Evolutionary conservation across 2,797 vertebrate genomes (phyloP), one percentile per base, ranked within the genome.

Genomic region (Nothura maculosa): DNA sequence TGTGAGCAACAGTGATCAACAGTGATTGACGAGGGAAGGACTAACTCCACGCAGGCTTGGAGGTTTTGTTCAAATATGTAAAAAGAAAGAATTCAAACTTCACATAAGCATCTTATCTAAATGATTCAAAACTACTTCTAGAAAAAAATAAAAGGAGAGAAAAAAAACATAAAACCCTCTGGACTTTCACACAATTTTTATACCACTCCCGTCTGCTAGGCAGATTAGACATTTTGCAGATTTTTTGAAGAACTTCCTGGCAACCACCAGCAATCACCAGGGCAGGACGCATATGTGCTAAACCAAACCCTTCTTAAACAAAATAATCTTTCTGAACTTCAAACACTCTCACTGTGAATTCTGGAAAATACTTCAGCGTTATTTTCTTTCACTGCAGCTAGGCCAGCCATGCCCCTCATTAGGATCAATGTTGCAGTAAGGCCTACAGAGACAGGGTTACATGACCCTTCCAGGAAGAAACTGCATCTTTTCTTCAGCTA

Each of bases 231-330:
- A 86, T 92, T 94, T 92, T 96, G 80, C 93, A 96, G 92, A 96
- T 96, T 96, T 95, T 89, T 95, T 86, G 87, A 70, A 95, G 77
- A 95, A 95, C 89, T 90, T 96, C 93, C 95, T 96, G 93, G 92
- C 94, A 96, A 91, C 85, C 87, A 93, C 85, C 69, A 95, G 90
- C 91, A 92, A 91, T 93, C 95, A 92, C 85, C 90, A 96, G 96
- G 89, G 90, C 94, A 95, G 67, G 89, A 96, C 93, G 74, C 93
- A 94, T 88, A 92, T 94, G 94, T 95, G 91, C 77, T 89, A 96
- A 95, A 92, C 27, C 86, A 87, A 95, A 96, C 90, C 93, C 40
- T 40, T 43, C 89, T 92, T 93, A 95, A 96, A 95, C 89, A 95
- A 88, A 96, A 92, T 91, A 54, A 85, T 94, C 45, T 91, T 91